A percentile compares a stretch with the other conserved stretches of the same genome.
Conservation (phyloP, 1,140 invertebrate species). For the Drosophila rhopaloa region DNA sequence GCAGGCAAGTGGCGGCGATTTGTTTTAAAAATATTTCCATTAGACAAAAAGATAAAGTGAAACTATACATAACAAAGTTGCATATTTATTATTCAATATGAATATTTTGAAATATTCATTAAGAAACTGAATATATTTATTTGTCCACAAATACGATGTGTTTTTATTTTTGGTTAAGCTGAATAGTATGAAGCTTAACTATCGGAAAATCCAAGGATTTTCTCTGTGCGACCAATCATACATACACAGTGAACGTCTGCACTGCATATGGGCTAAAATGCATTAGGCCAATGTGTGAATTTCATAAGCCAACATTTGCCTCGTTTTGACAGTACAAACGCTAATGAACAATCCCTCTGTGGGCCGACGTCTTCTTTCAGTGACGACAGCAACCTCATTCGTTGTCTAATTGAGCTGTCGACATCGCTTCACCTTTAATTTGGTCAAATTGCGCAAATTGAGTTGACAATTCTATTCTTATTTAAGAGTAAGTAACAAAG, state of each 20-base stretch:
- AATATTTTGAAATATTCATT: background rate
- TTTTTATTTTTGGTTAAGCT: too few relatives aligned
- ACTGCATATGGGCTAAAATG: conserved; percentile 14
- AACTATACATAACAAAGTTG: background rate
- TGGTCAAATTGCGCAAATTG: conserved; percentile 41
- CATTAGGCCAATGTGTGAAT: conserved; percentile 52
- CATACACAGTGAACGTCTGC: background rate
- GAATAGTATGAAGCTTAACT: background rate
- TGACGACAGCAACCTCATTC: conserved; percentile 51
- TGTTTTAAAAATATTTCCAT: conserved; percentile 70
- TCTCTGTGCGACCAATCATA: background rate
- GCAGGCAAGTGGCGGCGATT: conserved; percentile 73
- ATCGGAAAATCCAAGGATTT: background rate
- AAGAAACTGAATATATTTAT: background rate
- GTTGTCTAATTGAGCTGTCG: conserved; percentile 52
- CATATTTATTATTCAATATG: background rate
- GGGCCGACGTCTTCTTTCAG: conserved; percentile 13
- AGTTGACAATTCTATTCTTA: conserved; percentile 31
- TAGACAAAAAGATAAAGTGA: conserved; percentile 22
- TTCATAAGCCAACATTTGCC: conserved; percentile 45
- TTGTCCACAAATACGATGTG: too few relatives aligned
- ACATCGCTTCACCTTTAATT: conserved; percentile 33
- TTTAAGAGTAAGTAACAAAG: conserved; percentile 12
- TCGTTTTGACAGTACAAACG: conserved; percentile 40
- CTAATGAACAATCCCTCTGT: conserved; percentile 29